Evolutionary conservation across 2,797 vertebrate species (phyloP), one percentile per base, ranked within the genome.

Genomic region (Arremon aurantiirostris): DNA sequence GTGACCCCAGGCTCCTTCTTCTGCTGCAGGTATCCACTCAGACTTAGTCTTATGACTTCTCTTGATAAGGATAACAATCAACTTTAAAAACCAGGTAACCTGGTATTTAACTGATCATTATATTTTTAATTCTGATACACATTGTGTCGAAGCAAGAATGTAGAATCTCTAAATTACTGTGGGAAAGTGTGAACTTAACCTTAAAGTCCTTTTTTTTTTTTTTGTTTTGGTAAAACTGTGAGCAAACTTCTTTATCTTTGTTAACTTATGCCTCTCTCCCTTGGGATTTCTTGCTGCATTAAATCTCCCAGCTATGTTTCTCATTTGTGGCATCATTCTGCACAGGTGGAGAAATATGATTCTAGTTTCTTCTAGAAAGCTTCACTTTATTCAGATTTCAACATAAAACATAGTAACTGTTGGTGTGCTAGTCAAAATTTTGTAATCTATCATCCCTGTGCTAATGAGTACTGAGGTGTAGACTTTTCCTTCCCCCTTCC

Each of bases 401-500:
- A 75, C 73, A 96, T 96, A 95, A 96, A 95, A 80, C 94, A 95
- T 86, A 60, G 44, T 92, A 94, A 93, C 61, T 93, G 82, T 90
- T 94, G 68, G 73, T 91, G 64, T 85, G 39, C 68, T 95, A 86
- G 91, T 94, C 91, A 86, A 53, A 91, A 93, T 64, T 68, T 68
- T 18, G 5, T 73, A 80, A 96, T 94, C 89, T 97, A 89, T 93
- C 73, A 49, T 19, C 26, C 28, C 39, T 27, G n/a, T 61, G 56
- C 35, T 96, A 91, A 90, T 66, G 80, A 84, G 90, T 84, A 90
- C 30, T 3, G 8, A 94, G 60, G 28, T 82, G 61, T 69, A 91
- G 56, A 56, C 16, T 76, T 82, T 90, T 73, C 28, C 20, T 37
- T 64, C 90, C 37, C 42, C 57, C 32, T 82, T 82, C 64, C 27